phyloP scores from a whole-genome alignment of 2,113 vertebrate species.

The Podilymbus podiceps region DNA sequence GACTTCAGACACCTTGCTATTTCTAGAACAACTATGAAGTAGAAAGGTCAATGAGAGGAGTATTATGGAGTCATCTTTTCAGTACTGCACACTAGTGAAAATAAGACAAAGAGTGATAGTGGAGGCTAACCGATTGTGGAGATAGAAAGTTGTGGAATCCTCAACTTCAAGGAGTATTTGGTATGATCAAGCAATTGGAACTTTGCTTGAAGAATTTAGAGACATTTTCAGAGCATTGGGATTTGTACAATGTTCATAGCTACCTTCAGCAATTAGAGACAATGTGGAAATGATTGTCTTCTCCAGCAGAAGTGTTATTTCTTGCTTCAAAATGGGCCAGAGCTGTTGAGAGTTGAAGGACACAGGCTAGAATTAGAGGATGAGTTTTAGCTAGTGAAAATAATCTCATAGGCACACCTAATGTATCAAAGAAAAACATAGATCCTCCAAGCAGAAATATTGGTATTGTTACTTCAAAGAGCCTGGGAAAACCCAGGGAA shows the following conservation, averaged over 20 bases:
- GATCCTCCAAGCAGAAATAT: not conserved
- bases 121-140: not conserved
- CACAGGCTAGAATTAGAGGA: not conserved
- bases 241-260: not conserved
- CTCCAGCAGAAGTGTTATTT: not conserved
- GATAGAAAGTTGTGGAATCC: not conserved
- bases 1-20: slow-evolving; percentile 3
- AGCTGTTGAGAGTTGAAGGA: not conserved
- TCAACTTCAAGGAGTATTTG: not conserved
- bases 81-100: not conserved
- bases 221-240: not conserved
- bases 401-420: not conserved
- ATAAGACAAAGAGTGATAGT: not conserved
- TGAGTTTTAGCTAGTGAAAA: not conserved
- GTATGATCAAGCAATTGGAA: not conserved
- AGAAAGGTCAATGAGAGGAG: not conserved
- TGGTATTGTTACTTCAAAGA: not conserved
- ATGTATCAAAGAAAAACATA: not conserved
- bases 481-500: not conserved
- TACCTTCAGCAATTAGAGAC: not conserved
- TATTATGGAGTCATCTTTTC: not conserved
- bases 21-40: not conserved
- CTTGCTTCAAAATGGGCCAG: not conserved
- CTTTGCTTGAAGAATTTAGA: not conserved
- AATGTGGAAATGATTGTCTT: not conserved